Conservation (phyloP, 2,888 invertebrate genomes). For the Eupithecia dodoneata region DNA sequence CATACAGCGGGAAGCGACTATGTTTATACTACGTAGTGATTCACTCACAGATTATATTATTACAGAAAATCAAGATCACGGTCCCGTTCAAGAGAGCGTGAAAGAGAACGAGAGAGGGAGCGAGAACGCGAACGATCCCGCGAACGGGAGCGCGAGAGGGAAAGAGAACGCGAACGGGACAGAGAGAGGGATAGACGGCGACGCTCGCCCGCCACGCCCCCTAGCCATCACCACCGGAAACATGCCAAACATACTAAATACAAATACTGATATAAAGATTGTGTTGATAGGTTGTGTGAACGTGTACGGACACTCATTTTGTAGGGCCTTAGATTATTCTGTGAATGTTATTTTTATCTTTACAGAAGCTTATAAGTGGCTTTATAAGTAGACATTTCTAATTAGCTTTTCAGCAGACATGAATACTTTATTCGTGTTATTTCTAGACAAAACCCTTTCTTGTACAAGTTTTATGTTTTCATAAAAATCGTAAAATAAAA, state of each 20-base stretch:
- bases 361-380: too few species aligned
- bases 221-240: slow-evolving; percentile 71
- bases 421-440: neutral
- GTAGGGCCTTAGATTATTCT: neutral
- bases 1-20: too few species aligned
- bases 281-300: neutral
- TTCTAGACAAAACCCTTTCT: neutral
- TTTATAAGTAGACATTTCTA: neutral
- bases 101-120: slow-evolving; percentile 56
- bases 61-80: slow-evolving; percentile 70
- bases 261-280: slow-evolving; percentile 60
- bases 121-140: slow-evolving; percentile 57
- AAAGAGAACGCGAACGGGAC: slow-evolving; percentile 61
- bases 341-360: too few species aligned
- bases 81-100: slow-evolving; percentile 66
- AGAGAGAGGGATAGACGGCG: slow-evolving; percentile 63
- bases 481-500: neutral
- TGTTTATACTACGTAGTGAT: too few species aligned
- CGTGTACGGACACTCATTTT: neutral
- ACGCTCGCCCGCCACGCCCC: slow-evolving; percentile 75
- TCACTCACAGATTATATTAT: neutral
- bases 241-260: slow-evolving; percentile 77
- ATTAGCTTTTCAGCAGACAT: neutral
- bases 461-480: neutral
- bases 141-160: slow-evolving; percentile 61